Conservation (phyloP, 1,140 invertebrate genomes). For the Pemphigus obesinymphae region DNA sequence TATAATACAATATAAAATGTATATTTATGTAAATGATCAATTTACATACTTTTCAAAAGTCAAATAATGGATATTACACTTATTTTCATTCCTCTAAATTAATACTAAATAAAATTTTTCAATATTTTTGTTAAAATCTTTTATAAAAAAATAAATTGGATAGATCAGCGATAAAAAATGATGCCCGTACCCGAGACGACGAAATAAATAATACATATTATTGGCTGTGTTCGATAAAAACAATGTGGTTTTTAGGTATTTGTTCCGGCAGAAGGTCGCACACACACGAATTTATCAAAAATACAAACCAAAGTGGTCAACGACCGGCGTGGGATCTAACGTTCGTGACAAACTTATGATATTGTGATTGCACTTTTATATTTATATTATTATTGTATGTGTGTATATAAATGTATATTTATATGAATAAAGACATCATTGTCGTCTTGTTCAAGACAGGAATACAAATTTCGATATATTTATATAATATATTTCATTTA, state of each 20-base stretch:
- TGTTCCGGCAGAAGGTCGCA: not conserved
- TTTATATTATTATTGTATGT: constrained; percentile 22
- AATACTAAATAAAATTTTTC: too few relatives aligned
- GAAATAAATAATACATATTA: too few relatives aligned
- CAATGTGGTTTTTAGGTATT: not conserved
- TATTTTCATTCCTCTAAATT: too few relatives aligned
- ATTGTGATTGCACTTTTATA: constrained; percentile 35
- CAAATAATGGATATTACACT: too few relatives aligned
- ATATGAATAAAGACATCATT: constrained; percentile 34
- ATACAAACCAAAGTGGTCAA: constrained; percentile 30
- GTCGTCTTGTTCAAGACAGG: constrained; percentile 30
- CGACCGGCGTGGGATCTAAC: constrained; percentile 40
- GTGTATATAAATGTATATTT: not conserved
- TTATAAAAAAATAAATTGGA: too few relatives aligned
- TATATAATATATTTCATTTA: not conserved
- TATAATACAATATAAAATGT: too few relatives aligned
- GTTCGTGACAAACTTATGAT: constrained; percentile 39
- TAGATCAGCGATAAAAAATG: too few relatives aligned
- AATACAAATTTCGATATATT: constrained; percentile 37
- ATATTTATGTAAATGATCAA: too few relatives aligned
- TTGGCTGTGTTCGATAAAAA: not conserved
- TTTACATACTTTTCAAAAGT: too few relatives aligned
- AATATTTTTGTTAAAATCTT: too few relatives aligned
- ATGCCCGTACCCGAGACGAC: too few relatives aligned
- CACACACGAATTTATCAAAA: constrained; percentile 16